phyloP scores from a whole-genome alignment of 2,113 vertebrate genomes.

The Pedionomus torquatus region DNA sequence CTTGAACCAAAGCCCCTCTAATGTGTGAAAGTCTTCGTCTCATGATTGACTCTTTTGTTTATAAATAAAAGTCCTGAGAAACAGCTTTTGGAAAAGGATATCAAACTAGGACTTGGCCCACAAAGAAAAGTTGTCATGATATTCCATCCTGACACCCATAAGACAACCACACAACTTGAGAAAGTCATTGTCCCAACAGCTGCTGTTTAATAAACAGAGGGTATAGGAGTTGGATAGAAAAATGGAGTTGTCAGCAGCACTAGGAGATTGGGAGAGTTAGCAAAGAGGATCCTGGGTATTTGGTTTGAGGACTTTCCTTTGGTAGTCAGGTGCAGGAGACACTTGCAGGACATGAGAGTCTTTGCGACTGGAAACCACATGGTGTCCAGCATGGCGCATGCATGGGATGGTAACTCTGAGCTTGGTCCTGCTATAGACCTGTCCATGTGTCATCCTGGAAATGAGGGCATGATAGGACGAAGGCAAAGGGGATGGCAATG shows the following conservation, averaged over 20 bases:
- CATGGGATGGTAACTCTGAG: background rate
- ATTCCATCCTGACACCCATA: accelerated
- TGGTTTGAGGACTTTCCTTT: background rate
- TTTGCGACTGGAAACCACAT: background rate
- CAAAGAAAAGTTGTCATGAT: background rate
- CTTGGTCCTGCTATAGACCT: background rate
- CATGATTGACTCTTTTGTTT: background rate
- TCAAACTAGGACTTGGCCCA: background rate
- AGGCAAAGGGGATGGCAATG: background rate
- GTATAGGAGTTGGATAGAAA: background rate
- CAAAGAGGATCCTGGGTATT: background rate
- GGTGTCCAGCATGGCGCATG: accelerated
- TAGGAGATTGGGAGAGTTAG: background rate
- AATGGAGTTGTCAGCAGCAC: background rate
- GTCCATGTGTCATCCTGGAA: background rate
- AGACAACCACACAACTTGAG: background rate
- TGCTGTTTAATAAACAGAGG: background rate
- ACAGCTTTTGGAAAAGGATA: background rate
- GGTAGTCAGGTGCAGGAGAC: background rate
- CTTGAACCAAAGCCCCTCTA: background rate
- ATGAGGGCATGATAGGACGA: background rate
- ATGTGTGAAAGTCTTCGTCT: background rate
- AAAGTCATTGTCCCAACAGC: background rate
- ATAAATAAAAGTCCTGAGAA: background rate
- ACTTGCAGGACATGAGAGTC: background rate